A percentile compares a stretch with the other conserved stretches of the same genome.
Conservation (phyloP, 2,113 vertebrate species). For the Podocnemis expansa region DNA sequence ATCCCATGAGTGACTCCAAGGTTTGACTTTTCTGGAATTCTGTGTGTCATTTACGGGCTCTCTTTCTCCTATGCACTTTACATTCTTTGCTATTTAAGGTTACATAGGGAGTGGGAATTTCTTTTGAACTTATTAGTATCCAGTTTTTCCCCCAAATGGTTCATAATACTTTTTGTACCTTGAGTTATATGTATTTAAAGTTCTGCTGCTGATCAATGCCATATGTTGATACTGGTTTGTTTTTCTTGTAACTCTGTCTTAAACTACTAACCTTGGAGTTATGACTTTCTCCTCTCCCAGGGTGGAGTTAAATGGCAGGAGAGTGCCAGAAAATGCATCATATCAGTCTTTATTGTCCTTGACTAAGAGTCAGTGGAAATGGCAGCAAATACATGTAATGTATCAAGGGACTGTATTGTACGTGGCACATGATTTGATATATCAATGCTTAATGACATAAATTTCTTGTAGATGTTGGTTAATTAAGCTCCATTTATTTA, state of each 20-base stretch:
- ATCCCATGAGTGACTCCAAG: background rate
- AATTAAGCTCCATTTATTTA: constrained; percentile 48
- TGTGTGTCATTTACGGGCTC: background rate
- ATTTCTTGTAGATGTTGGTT: constrained; percentile 21
- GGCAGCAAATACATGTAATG: constrained; percentile 3
- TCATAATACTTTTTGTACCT: background rate
- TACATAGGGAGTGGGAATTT: background rate
- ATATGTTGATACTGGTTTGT: constrained; percentile 28
- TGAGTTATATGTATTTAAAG: constrained; percentile 17
- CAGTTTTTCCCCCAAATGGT: background rate
- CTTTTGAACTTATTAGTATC: background rate
- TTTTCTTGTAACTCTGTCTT: background rate
- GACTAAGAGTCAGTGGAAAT: constrained; percentile 14
- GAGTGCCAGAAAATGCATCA: constrained; percentile 9
- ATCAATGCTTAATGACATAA: background rate
- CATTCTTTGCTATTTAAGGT: background rate
- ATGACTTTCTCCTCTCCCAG: background rate
- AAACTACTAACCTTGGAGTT: constrained; percentile 10
- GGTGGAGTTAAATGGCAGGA: background rate
- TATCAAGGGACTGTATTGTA: constrained; percentile 18
- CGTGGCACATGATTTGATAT: constrained; percentile 9
- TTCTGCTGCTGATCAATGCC: constrained; percentile 33
- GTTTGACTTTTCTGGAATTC: background rate
- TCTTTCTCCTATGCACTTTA: background rate
- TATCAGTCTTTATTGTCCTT: constrained; percentile 53